phyloP scores from a whole-genome alignment of 2,113 vertebrate species.

The Cynopterus brachyotis region DNA sequence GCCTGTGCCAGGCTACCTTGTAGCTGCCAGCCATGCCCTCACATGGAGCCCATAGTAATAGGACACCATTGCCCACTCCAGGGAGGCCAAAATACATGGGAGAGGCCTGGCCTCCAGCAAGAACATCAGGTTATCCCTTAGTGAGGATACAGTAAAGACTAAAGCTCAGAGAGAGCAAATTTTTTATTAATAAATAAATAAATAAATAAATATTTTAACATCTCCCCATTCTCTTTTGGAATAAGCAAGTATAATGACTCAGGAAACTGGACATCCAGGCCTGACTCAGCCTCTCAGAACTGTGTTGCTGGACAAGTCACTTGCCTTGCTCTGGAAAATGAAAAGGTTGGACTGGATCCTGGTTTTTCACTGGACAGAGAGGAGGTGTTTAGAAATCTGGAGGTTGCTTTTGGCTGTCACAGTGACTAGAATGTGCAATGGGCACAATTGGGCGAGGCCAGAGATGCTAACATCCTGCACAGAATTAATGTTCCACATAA shows the following conservation, averaged over 20 bases:
- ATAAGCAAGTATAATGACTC: not conserved
- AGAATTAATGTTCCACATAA: rapidly evolving
- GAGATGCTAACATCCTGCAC: not conserved
- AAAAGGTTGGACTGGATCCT: rapidly evolving
- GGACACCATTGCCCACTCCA: rapidly evolving
- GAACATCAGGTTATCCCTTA: not conserved
- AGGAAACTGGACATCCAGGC: not conserved
- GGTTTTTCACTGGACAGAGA: not conserved
- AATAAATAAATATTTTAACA: no score
- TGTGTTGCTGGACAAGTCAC: not conserved
- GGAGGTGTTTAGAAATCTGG: not conserved
- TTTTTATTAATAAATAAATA: not conserved
- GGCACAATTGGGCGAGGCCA: rapidly evolving
- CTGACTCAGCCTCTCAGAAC: not conserved
- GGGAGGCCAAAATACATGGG: not conserved
- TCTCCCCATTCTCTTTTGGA: not conserved
- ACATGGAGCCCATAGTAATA: not conserved
- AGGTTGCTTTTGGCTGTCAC: not conserved
- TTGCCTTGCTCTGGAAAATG: not conserved
- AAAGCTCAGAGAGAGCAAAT: not conserved
- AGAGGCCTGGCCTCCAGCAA: not conserved
- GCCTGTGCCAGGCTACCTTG: not conserved
- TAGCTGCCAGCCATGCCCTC: not conserved
- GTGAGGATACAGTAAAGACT: not conserved
- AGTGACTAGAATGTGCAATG: not conserved